phyloP scores from a whole-genome alignment of 1,140 invertebrate genomes.

The Sycobia sp. region DNA sequence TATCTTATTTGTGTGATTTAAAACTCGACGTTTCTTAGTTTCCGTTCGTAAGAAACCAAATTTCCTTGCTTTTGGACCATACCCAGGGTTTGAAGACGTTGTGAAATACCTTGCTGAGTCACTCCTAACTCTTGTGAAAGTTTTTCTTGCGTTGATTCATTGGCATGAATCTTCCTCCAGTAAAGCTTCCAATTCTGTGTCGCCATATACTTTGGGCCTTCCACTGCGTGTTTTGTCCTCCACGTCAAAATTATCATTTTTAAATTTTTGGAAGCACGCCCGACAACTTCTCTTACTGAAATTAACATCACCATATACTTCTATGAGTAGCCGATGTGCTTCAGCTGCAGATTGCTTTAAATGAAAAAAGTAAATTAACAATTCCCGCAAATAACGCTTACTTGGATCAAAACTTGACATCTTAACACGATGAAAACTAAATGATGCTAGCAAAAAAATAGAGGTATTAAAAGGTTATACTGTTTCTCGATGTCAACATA shows the following conservation, averaged over 20 bases:
- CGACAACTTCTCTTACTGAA: no score
- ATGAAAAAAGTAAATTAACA: no score
- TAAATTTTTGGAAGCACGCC: conserved; percentile 9
- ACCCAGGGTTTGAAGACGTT: conserved; percentile 12
- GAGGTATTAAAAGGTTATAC: no score
- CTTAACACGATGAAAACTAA: no score
- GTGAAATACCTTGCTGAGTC: conserved; percentile 28
- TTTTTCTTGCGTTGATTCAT: conserved; percentile 37
- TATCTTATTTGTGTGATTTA: no score
- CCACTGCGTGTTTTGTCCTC: conserved; percentile 14
- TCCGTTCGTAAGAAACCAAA: conserved; percentile 38
- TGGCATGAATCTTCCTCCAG: conserved; percentile 35
- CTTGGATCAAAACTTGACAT: no score
- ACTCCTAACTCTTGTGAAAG: conserved; percentile 31
- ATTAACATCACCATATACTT: background rate
- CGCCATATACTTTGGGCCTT: conserved; percentile 10
- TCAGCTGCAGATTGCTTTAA: no score
- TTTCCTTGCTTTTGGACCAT: conserved; percentile 1
- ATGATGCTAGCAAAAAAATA: no score
- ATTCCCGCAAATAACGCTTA: no score
- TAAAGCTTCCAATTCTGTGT: conserved; percentile 30
- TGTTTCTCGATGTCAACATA: no score
- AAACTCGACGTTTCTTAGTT: conserved; percentile 39
- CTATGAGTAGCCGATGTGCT: no score
- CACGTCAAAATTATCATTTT: conserved; percentile 18